Percentiles rank a stretch among this genome's conserved stretches.
phyloP scores from a whole-genome alignment of 2,888 invertebrate species.

The Deroplatys truncata region DNA sequence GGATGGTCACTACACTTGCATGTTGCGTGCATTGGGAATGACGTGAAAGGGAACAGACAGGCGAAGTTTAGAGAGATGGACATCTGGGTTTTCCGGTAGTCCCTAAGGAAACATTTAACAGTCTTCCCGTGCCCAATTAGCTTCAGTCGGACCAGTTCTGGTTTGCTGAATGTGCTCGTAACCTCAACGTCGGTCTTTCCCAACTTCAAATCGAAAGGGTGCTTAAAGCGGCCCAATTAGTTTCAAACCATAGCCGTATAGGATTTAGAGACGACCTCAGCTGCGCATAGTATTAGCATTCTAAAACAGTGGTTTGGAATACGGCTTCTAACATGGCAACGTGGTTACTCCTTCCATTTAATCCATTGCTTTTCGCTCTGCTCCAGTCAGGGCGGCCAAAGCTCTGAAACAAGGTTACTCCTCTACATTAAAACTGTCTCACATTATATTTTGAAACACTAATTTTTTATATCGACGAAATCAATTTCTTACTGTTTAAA shows the following conservation, averaged over 20 bases:
- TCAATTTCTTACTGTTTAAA: no score
- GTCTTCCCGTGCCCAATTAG: slow-evolving; percentile 9
- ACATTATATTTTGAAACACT: no score
- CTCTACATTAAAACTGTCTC: no score
- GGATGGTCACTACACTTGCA: background rate
- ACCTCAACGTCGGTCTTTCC: background rate
- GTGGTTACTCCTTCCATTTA: background rate
- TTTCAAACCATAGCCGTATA: background rate
- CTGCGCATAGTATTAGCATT: background rate
- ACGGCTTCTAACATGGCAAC: background rate
- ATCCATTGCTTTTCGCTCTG: background rate
- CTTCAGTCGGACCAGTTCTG: background rate
- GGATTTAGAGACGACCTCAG: background rate
- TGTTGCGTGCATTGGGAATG: background rate
- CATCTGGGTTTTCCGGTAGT: background rate
- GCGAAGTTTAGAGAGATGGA: background rate
- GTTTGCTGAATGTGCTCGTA: background rate
- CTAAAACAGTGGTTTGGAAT: background rate
- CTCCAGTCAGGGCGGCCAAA: background rate
- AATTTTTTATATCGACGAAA: no score
- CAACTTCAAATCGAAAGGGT: background rate
- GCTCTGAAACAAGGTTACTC: no score
- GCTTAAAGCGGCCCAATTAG: background rate
- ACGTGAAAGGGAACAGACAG: background rate
- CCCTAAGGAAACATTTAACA: background rate